Conservation (phyloP, 2,888 invertebrate species). For the Lordiphosa fenestrarum region DNA sequence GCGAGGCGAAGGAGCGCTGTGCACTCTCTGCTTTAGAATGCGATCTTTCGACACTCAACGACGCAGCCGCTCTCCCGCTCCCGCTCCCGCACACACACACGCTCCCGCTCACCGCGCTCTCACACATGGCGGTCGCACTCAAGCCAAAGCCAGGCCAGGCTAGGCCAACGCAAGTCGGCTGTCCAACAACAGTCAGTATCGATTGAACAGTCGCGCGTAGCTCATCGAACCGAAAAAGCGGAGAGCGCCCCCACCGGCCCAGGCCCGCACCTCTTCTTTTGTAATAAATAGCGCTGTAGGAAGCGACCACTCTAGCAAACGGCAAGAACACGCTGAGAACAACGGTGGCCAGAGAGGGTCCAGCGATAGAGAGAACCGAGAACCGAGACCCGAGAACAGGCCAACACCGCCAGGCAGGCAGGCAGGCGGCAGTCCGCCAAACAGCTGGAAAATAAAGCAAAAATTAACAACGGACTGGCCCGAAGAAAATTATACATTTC, state of each 20-base stretch:
- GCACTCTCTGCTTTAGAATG: slow-evolving; percentile 37
- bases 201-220: slow-evolving; percentile 72
- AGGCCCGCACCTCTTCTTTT: slow-evolving; percentile 56
- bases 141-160: slow-evolving; percentile 25
- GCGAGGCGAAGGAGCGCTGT: slow-evolving; percentile 26
- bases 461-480: slow-evolving; percentile 10
- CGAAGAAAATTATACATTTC: slow-evolving; percentile 19
- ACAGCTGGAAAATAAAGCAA: slow-evolving; percentile 48
- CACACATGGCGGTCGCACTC: background rate
- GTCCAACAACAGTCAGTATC: slow-evolving; percentile 51
- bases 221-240: slow-evolving; percentile 48
- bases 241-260: slow-evolving; percentile 15
- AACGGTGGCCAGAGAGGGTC: slow-evolving; percentile 41
- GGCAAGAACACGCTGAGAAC: slow-evolving; percentile 60
- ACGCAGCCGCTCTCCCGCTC: background rate
- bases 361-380: slow-evolving; percentile 8
- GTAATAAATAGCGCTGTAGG: slow-evolving; percentile 63
- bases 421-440: slow-evolving; percentile 3
- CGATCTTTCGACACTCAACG: slow-evolving; percentile 49
- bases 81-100: slow-evolving; percentile 23
- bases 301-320: slow-evolving; percentile 64
- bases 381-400: background rate
- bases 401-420: too few relatives aligned
- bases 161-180: slow-evolving; percentile 21
- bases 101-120: slow-evolving; percentile 17